Conservation (phyloP, 1,140 invertebrate species). For the Habropoda laboriosa region DNA sequence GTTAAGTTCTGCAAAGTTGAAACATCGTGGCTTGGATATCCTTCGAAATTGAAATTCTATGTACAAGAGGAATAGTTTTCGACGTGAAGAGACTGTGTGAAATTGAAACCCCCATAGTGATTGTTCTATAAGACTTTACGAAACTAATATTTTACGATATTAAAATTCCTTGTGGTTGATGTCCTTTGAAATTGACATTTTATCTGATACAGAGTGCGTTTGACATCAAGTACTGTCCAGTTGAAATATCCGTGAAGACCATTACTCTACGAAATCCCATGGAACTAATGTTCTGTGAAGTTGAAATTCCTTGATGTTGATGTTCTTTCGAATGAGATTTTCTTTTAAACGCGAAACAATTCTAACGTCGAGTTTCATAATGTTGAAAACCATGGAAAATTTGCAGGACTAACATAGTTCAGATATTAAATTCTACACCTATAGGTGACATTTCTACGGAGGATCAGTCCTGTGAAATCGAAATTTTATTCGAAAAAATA, state of each 20-base stretch:
- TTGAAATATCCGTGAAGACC: neutral
- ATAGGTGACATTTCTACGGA: too few relatives aligned
- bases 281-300: slow-evolving; percentile 1
- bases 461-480: too few relatives aligned
- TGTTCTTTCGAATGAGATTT: neutral
- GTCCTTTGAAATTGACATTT: neutral
- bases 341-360: neutral
- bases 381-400: neutral
- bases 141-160: neutral
- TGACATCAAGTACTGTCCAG: neutral
- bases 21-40: too few relatives aligned
- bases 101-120: neutral
- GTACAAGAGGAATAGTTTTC: too few relatives aligned
- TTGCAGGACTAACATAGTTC: too few relatives aligned
- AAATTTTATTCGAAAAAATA: too few relatives aligned
- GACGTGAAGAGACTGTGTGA: neutral
- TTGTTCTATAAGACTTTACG: too few relatives aligned
- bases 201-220: neutral
- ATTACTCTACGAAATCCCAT: neutral
- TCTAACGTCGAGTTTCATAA: neutral
- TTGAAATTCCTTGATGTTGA: neutral
- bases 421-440: too few relatives aligned
- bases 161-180: neutral
- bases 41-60: too few relatives aligned
- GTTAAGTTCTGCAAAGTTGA: too few relatives aligned